Evolutionary conservation across 2,797 vertebrate genomes (phyloP), one percentile per base, ranked within the genome.

Genomic region (Coilia nasus): DNA sequence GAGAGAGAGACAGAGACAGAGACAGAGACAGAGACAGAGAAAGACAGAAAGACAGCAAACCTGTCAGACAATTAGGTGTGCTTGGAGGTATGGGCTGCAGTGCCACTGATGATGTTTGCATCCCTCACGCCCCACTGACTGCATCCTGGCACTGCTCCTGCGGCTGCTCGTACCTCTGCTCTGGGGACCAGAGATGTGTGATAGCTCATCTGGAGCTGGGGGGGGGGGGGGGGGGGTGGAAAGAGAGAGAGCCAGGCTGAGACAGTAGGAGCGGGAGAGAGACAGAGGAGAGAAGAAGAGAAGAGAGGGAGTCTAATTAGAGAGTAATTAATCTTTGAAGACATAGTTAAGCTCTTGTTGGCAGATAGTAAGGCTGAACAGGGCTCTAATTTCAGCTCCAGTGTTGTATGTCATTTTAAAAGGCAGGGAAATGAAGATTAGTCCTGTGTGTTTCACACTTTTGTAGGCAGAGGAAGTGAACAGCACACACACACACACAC

Each of bases 11-110:
- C n/a, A n/a, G n/a, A n/a, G n/a, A n/a, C n/a, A n/a, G n/a, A 47
- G 90, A 88, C 90, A 91, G 91, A 91, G 91, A 92, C 80, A 86
- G 60, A 86, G 85, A 25, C n/a, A 78, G 9, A 7, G 46, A 62
- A 56, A 83, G 17, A 83, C 17, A 35, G 67, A 59, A 60, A 35
- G 67, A 50, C 67, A 85, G 54, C 78, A 85, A 88, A 88, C 87
- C 88, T 90, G 88, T 88, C 87, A 88, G 90, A 89, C 88, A 88
- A 90, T 90, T 90, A 87, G 85, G 87, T 88, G 88, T 89, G 87
- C 88, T 87, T 88, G 89, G 86, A 86, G 85, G 88, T 87, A 88
- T 90, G 87, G 81, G 83, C 87, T 87, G 86, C 83, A 31, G 85
- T 89, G 88, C 87, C 88, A 88, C 80, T 87, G 86, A 87, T 85